Evolutionary conservation across 1,140 invertebrate species (phyloP).

Genomic region (Drosophila ficusphila): DNA sequence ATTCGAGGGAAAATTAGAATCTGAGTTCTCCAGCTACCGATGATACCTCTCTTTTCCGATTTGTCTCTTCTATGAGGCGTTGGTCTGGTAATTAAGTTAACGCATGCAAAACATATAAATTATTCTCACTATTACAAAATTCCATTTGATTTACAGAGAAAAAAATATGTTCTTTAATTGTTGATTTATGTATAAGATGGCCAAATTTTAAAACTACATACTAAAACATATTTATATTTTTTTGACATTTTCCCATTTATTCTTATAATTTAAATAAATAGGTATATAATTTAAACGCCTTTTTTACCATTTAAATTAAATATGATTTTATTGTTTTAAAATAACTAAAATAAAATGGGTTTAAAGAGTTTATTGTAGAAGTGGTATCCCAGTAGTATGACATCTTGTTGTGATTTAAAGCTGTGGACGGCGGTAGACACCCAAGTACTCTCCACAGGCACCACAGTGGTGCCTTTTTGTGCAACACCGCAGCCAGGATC

Average conservation of each 20-base stretch:
- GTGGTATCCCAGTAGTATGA: too few relatives aligned
- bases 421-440: conserved; percentile 73
- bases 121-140: conserved; percentile 17
- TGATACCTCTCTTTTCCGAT: not conserved
- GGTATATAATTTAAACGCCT: too few relatives aligned
- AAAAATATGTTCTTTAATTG: not conserved
- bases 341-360: too few relatives aligned
- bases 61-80: conserved; percentile 9
- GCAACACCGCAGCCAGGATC: conserved; percentile 61
- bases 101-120: not conserved
- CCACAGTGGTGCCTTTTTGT: conserved; percentile 73
- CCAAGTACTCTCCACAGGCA: conserved; percentile 78
- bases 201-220: not conserved
- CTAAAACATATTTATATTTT: not conserved
- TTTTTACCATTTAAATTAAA: too few relatives aligned
- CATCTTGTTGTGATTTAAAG: conserved; percentile 32
- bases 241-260: too few relatives aligned
- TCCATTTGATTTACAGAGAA: not conserved
- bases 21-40: not conserved
- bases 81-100: conserved; percentile 33
- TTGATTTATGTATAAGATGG: too few relatives aligned
- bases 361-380: too few relatives aligned
- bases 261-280: too few relatives aligned
- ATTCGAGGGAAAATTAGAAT: not conserved
- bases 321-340: too few relatives aligned